phyloP scores from a whole-genome alignment of 2,888 invertebrate species.

The Drosophila prostipennis region DNA sequence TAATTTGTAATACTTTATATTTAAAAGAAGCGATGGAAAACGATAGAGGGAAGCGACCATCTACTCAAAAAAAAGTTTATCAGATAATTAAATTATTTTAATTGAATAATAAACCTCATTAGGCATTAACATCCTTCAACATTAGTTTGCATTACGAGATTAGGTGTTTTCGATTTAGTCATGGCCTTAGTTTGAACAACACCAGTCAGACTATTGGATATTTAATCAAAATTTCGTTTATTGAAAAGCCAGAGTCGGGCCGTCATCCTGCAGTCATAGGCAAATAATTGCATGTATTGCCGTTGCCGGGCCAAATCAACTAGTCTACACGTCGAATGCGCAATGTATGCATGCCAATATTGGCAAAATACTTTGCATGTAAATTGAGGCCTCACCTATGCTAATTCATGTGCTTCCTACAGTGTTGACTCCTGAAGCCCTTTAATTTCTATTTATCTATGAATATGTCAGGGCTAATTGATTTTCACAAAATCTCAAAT shows the following conservation, averaged over 20 bases:
- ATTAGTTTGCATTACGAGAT: background rate
- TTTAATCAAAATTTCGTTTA: slow-evolving; percentile 9
- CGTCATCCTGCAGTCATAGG: background rate
- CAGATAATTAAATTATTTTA: background rate
- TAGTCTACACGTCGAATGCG: slow-evolving; percentile 29
- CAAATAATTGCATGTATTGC: background rate
- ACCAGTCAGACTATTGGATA: background rate
- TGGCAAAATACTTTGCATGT: slow-evolving; percentile 10
- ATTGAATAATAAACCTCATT: background rate
- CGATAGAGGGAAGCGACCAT: no score
- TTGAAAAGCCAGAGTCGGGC: background rate
- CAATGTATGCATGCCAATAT: slow-evolving; percentile 47
- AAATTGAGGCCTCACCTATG: slow-evolving; percentile 20
- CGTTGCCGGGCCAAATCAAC: slow-evolving; percentile 7
- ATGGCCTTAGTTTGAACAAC: background rate
- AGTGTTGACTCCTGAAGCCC: slow-evolving; percentile 25
- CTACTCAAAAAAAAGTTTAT: background rate
- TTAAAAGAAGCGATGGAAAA: background rate
- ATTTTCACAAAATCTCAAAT: slow-evolving; percentile 27
- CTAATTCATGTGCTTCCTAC: slow-evolving; percentile 8
- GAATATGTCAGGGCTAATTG: slow-evolving; percentile 52
- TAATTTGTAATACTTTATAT: background rate
- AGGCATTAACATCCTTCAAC: background rate
- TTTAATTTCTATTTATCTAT: slow-evolving; percentile 34
- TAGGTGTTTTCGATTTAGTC: background rate